Percentiles rank a stretch among this genome's conserved stretches.
These are phyloP conservation scores for Drosophila pseudoobscura DNA, from an alignment of 1,140 invertebrate genomes.

Conservation along the genomic window DNA sequence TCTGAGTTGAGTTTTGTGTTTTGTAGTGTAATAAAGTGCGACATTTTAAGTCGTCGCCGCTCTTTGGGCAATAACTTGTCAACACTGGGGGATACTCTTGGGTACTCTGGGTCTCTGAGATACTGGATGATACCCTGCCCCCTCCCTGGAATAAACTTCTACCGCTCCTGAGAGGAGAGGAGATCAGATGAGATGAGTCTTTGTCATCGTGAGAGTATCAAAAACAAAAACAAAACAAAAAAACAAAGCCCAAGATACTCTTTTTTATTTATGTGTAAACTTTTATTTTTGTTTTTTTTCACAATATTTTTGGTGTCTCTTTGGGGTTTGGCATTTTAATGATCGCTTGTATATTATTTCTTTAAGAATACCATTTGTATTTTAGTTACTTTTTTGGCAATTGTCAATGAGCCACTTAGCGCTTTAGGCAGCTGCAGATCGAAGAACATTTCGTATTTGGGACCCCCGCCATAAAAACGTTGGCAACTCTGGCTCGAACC, in stretches of 20 bases:
- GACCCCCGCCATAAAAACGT: slow-evolving; percentile 59
- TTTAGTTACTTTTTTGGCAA: slow-evolving; percentile 56
- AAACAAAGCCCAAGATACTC: slow-evolving; percentile 2
- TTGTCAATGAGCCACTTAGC: slow-evolving; percentile 51
- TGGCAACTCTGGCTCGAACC: slow-evolving; percentile 53
- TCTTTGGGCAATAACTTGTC: slow-evolving; percentile 79
- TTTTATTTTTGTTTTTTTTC: slow-evolving; percentile 35
- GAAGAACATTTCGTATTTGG: slow-evolving; percentile 32
- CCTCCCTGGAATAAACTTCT: slow-evolving; percentile 2
- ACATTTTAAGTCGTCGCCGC: slow-evolving; percentile 76
- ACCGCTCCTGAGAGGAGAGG: not conserved
- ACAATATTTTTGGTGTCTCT: not conserved
- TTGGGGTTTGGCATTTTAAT: slow-evolving; percentile 30
- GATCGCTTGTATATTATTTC: slow-evolving; percentile 41
- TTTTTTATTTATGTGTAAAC: slow-evolving; percentile 44
- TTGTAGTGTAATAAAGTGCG: slow-evolving; percentile 81
- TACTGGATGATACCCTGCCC: slow-evolving; percentile 21
- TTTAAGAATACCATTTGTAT: slow-evolving; percentile 50
- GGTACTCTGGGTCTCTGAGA: slow-evolving; percentile 24
- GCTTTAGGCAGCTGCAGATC: slow-evolving; percentile 44
- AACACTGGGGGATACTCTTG: slow-evolving; percentile 47
- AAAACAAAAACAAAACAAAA: no score
- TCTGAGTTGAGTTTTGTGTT: slow-evolving; percentile 73
- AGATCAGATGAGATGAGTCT: slow-evolving; percentile 31
- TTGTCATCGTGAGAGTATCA: slow-evolving; percentile 18